Percentiles rank a stretch among this genome's conserved stretches.
Evolutionary conservation across 1,140 invertebrate genomes (phyloP).

Genomic region (Lethocerus indicus): DNA sequence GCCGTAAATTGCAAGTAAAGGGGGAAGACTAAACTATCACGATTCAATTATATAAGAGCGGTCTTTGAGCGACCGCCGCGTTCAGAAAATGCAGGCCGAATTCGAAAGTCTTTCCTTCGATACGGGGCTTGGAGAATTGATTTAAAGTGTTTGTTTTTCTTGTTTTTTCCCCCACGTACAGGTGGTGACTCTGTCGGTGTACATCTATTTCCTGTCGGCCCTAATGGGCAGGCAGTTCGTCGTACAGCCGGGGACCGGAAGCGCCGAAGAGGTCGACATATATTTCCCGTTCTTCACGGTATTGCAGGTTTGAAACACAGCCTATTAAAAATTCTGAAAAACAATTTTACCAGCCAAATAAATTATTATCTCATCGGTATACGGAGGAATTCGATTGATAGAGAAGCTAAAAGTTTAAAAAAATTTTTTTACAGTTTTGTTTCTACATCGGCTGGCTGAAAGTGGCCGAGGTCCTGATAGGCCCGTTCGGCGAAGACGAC

Average conservation of each 20-base stretch:
- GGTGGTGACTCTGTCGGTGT: slow-evolving; percentile 82
- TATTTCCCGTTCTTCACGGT: slow-evolving; percentile 88
- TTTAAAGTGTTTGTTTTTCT: background rate
- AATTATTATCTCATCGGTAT: background rate
- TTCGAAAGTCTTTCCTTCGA: too few relatives aligned
- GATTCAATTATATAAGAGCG: too few relatives aligned
- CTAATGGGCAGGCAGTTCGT: slow-evolving; percentile 70
- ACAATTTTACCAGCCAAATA: background rate
- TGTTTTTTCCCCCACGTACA: slow-evolving; percentile 25
- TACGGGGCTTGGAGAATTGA: too few relatives aligned
- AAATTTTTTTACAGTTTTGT: slow-evolving; percentile 70
- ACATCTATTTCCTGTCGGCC: slow-evolving; percentile 81
- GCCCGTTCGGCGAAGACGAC: slow-evolving; percentile 88
- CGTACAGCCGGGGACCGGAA: slow-evolving; percentile 25
- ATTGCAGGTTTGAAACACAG: slow-evolving; percentile 44
- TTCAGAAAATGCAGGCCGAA: too few relatives aligned
- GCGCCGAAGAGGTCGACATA: slow-evolving; percentile 48
- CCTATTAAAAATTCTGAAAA: too few relatives aligned
- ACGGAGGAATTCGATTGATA: too few relatives aligned
- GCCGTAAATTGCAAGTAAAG: too few relatives aligned
- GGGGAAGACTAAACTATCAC: too few relatives aligned
- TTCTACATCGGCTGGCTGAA: slow-evolving; percentile 96
- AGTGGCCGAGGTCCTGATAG: slow-evolving; percentile 80
- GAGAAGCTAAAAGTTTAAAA: too few relatives aligned
- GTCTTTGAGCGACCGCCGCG: too few relatives aligned